Conservation (phyloP, 2,888 invertebrate species). For the Drosophila anceps region DNA sequence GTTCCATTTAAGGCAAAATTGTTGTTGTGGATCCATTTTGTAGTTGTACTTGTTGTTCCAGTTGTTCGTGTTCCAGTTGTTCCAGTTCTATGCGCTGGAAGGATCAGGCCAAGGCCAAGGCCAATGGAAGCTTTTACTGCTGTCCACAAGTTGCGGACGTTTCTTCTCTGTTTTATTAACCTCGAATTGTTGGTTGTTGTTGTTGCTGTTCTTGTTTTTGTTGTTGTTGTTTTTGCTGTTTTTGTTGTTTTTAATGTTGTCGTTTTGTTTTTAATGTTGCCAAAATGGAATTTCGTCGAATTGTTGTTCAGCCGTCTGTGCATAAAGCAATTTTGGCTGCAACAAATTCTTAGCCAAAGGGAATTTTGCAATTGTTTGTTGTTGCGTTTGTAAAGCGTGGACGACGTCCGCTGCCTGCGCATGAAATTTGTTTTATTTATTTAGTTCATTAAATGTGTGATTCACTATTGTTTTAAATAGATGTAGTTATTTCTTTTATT, state of each 20-base stretch:
- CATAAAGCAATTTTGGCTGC: slow-evolving; percentile 66
- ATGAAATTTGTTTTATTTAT: slow-evolving; percentile 43
- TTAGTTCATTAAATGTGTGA: slow-evolving; percentile 17
- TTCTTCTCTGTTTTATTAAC: slow-evolving; percentile 12
- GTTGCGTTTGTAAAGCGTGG: slow-evolving; percentile 78
- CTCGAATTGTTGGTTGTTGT: slow-evolving; percentile 17
- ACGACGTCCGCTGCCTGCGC: slow-evolving; percentile 35
- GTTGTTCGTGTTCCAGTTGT: slow-evolving; percentile 9
- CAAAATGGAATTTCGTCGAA: slow-evolving; percentile 79
- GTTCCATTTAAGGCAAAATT: slow-evolving; percentile 98
- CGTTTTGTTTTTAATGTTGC: slow-evolving; percentile 60
- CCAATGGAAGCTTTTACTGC: slow-evolving; percentile 39
- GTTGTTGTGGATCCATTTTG: slow-evolving; percentile 96
- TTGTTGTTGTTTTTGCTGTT: slow-evolving; percentile 22
- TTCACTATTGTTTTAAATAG: slow-evolving; percentile 7
- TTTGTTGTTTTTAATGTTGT: slow-evolving; percentile 14
- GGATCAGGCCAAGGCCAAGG: slow-evolving; percentile 54
- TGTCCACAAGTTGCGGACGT: slow-evolving; percentile 24
- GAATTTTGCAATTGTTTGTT: slow-evolving; percentile 84
- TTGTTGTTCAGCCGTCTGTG: slow-evolving; percentile 58
- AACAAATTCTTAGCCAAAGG: slow-evolving; percentile 82
- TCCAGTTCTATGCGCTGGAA: neutral
- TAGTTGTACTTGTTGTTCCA: slow-evolving; percentile 30
- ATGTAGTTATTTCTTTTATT: neutral
- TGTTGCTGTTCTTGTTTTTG: slow-evolving; percentile 31